Base-by-base conservation (phyloP, 2,113 vertebrate genomes). In the Festucalex cinctus region DNA sequence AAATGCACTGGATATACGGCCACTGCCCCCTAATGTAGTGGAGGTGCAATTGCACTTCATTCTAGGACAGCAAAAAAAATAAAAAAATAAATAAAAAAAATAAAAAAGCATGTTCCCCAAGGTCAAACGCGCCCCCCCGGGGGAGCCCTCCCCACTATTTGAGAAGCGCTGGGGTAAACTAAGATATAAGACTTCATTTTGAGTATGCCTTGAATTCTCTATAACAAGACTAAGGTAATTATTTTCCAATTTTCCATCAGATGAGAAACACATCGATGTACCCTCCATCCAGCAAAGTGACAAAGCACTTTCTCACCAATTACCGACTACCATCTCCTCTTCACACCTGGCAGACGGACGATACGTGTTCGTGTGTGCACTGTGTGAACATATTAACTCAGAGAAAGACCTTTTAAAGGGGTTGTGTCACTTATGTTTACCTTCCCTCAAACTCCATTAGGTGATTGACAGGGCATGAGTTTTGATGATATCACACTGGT, bases 251-350 rank as follows among this genome's bases (percentile, higher is more conserved):
- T 76, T 64, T 80, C 70, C 46, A 58, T 68, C 70, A 66, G 71
- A 81, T 85, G 70, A 78, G 68, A 78, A 85, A 78, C 77, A 81
- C 78, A 85, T 73, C 79, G 85, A 81, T 81, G 75, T 81, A 69
- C 78, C 75, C 71, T 81, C 65, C 66, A 83, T 83, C 70, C 79
- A 69, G 73, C 66, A 77, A 84, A 87, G 84, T 85, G 82, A 82
- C 83, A 90, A 84, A 83, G 81, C 90, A 75, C 80, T 89, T 86
- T 85, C 85, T 88, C 86, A 89, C 89, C 89, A 88, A 88, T 92
- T 90, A 91, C 79, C 61, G 76, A 81, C 88, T 85, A 84, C 79
- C 82, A 75, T 79, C 81, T 78, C 51, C 81, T 84, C 83, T 90
- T 90, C 86, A 89, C 90, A 91, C 86, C 83, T 89, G 86, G 73